phyloP scores from a whole-genome alignment of 2,888 invertebrate genomes.

The Euzetes globulus region DNA sequence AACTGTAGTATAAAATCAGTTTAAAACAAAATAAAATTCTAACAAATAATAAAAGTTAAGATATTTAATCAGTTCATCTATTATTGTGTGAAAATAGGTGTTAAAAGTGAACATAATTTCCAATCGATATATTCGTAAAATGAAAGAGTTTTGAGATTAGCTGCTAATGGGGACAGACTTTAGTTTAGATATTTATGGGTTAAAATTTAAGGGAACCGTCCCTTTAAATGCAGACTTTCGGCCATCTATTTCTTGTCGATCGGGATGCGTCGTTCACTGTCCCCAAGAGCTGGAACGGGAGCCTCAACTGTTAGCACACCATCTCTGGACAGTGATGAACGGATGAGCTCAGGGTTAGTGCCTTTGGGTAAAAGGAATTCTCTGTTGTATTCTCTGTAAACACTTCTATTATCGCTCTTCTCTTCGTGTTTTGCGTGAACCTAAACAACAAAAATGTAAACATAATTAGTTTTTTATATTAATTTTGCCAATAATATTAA shows the following conservation, averaged over 20 bases:
- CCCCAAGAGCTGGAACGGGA: constrained; percentile 73
- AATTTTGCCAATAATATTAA: neutral
- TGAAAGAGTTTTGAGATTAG: no score
- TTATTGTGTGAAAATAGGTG: no score
- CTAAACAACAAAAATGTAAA: constrained; percentile 53
- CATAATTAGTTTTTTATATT: neutral
- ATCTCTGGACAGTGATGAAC: constrained; percentile 89
- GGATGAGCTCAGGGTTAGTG: constrained; percentile 90
- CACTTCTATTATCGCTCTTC: constrained; percentile 89
- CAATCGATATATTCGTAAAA: neutral
- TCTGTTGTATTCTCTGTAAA: constrained; percentile 95
- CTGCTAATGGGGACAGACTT: neutral
- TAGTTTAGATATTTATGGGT: neutral
- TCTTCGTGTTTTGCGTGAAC: constrained; percentile 98
- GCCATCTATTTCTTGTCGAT: constrained; percentile 49
- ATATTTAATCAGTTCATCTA: no score
- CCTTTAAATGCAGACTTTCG: neutral
- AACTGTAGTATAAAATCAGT: no score
- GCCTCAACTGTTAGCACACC: constrained; percentile 95
- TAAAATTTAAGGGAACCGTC: neutral
- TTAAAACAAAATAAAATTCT: no score
- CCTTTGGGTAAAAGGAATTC: constrained; percentile 95
- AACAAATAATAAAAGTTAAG: no score
- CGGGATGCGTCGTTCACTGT: constrained; percentile 71
- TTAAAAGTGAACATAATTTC: neutral